Evolutionary conservation across 2,113 vertebrate species (phyloP), one percentile per base, ranked within the genome.

Genomic region (Aphyosemion australe): DNA sequence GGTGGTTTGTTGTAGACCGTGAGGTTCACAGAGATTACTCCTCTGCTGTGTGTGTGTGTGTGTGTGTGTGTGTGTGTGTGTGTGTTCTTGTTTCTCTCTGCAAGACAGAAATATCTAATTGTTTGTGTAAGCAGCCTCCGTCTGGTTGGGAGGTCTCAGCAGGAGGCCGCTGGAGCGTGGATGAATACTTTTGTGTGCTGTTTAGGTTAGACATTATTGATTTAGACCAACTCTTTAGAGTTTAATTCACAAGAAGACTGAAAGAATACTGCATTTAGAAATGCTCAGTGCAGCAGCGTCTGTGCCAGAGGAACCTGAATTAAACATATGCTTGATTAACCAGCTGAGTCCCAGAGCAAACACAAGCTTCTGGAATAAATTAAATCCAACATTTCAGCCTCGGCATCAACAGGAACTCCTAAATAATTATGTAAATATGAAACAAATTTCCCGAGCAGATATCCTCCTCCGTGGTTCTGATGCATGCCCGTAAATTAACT

Each of bases 381-480:
- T 85, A 84, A 83, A 75, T 49, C 67, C 54, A 68, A 80, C 78
- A 67, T 64, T 73, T 65, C 58, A 72, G 65, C 67, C 81, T 81
- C 76, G 72, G 69, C 61, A 79, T 80, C 69, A 80, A 78, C 79
- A 75, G 79, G 82, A 76, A 72, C 74, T 74, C 77, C 78, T 81
- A 85, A 80, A 89, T 86, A 87, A 86, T 88, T 88, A 88, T 89
- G 85, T 74, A 89, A 90, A 90, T 90, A 84, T 84, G 79, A 85
- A 84, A 88, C 87, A 86, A 84, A 87, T 87, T 87, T 89, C 72
- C 82, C 79, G 78, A 80, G 82, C 80, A 89, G 67, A 87, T 86
- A 83, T 89, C 81, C 81, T 87, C 87, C 83, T 87, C 83, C 85
- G 42, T 90, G 82, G 82, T 89, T 87, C 74, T 80, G 69, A 88